Evolutionary conservation across 2,888 invertebrate species (phyloP).

Genomic region (Cryptus viduatorius): DNA sequence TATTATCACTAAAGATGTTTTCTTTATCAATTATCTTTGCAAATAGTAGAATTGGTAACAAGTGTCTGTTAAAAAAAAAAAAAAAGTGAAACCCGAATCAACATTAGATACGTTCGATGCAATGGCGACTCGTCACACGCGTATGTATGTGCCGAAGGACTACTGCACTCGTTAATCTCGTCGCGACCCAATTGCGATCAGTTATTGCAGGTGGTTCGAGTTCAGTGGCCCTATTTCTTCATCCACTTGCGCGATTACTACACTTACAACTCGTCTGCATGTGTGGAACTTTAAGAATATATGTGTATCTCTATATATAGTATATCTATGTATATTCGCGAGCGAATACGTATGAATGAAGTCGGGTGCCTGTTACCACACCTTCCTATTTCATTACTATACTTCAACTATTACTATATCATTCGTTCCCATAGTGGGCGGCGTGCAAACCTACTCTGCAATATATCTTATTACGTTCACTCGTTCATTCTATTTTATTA

Average conservation of each 20-base stretch:
- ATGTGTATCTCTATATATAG: not conserved
- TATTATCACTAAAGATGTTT: no score
- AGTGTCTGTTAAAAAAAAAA: not conserved
- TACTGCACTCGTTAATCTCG: constrained; percentile 59
- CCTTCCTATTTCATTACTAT: constrained; percentile 55
- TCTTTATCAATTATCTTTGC: no score
- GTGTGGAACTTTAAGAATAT: not conserved
- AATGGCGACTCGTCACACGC: constrained; percentile 6
- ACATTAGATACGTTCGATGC: not conserved
- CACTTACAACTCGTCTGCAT: constrained; percentile 24
- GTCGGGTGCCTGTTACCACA: constrained; percentile 55
- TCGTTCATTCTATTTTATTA: not conserved
- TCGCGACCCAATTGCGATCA: constrained; percentile 63
- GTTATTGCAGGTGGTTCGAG: constrained; percentile 68
- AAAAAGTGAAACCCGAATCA: constrained; percentile 12
- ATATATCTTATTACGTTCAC: constrained; percentile 10
- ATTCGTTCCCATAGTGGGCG: not conserved
- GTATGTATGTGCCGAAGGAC: constrained; percentile 24
- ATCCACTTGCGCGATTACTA: constrained; percentile 55
- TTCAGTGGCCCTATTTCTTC: constrained; percentile 64
- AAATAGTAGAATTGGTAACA: no score
- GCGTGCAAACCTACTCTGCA: constrained; percentile 20
- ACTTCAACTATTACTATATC: constrained; percentile 28
- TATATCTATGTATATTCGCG: constrained; percentile 54
- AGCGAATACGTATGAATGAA: constrained; percentile 65